Evolutionary conservation across 2,888 invertebrate species (phyloP).

Genomic region (Taphrorychus bicolor): DNA sequence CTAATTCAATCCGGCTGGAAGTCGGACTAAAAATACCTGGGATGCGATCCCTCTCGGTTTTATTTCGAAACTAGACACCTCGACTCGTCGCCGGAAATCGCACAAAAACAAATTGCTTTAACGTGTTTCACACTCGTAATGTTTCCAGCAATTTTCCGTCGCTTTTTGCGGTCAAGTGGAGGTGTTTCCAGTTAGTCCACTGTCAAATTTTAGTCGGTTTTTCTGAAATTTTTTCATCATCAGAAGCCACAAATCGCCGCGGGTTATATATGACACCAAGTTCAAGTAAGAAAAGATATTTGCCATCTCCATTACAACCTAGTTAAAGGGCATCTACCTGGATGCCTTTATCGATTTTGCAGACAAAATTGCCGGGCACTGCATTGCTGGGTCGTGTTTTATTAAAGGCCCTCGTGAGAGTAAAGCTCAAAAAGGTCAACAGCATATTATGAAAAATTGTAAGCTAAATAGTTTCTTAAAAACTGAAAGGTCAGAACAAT

Average conservation of each 20-base stretch:
- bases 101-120: background rate
- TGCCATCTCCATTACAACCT: constrained; percentile 2
- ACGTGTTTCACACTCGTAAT: background rate
- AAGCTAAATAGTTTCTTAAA: no score
- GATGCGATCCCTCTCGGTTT: no score
- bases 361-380: background rate
- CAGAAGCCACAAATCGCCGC: no score
- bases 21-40: background rate
- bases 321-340: constrained; percentile 11
- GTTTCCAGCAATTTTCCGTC: background rate
- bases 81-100: background rate
- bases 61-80: background rate
- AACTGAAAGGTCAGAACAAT: no score
- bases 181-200: background rate
- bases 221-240: no score
- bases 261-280: background rate
- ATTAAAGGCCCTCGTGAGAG: background rate
- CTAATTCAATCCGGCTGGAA: background rate
- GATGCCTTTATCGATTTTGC: constrained; percentile 7
- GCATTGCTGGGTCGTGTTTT: background rate
- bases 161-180: background rate
- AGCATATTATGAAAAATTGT: no score
- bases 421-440: background rate
- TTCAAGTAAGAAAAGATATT: background rate
- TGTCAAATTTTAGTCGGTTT: no score